Percentiles rank a stretch among this genome's conserved stretches.
Conservation (phyloP, 2,113 vertebrate species). For the Hepsetus odoe region DNA sequence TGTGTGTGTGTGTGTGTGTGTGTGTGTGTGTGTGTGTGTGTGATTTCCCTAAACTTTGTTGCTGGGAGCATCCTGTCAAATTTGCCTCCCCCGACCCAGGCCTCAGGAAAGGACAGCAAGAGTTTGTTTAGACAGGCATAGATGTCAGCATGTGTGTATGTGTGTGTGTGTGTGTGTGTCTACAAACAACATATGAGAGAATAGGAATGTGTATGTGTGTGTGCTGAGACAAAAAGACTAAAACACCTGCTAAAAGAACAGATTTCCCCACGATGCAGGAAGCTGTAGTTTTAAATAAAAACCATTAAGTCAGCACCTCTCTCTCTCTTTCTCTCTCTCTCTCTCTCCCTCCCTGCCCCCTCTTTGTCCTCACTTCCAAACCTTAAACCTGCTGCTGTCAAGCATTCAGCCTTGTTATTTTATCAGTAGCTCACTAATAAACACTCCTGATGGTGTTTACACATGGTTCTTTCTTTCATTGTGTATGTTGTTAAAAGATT, state of each 20-base stretch:
- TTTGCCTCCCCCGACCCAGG: constrained; percentile 31
- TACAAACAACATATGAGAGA: neutral
- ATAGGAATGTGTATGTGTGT: constrained; percentile 22
- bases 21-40: constrained; percentile 30
- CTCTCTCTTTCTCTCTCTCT: constrained; percentile 19
- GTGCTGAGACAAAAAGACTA: constrained; percentile 40
- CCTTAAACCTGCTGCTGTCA: constrained; percentile 16
- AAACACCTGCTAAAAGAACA: constrained; percentile 56
- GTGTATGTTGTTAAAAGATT: too few relatives aligned
- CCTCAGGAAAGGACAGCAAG: constrained; percentile 52
- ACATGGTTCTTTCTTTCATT: neutral
- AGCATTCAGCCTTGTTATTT: neutral
- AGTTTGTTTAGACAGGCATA: constrained; percentile 50
- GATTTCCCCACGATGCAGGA: constrained; percentile 52
- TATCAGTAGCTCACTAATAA: neutral
- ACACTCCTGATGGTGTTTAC: neutral
- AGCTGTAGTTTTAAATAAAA: constrained; percentile 55
- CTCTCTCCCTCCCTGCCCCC: neutral
- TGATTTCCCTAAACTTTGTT: constrained; percentile 48
- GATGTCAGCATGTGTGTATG: constrained; percentile 27
- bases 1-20: constrained; percentile 17
- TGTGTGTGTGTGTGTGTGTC: constrained; percentile 32
- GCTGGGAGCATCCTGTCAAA: constrained; percentile 57
- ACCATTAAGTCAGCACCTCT: constrained; percentile 47
- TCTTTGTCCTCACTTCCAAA: neutral